Percentiles rank a stretch among this genome's conserved stretches.
Conservation (phyloP, 2,113 vertebrate species). For the Tachysurus vachellii region DNA sequence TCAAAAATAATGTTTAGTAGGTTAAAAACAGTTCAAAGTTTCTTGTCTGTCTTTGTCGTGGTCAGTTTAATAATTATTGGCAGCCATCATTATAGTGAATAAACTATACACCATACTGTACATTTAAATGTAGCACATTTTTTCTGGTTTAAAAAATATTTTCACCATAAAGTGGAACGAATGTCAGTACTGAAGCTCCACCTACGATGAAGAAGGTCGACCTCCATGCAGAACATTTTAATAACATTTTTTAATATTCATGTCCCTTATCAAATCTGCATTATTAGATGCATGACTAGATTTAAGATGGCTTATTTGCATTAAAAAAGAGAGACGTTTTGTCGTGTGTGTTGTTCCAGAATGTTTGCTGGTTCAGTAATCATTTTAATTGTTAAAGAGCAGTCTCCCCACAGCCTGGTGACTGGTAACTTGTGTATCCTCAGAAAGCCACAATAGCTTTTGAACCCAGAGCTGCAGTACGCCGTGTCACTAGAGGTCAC, state of each 20-base stretch:
- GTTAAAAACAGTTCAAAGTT: no score
- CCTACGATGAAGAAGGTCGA: neutral
- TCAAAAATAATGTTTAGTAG: no score
- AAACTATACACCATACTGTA: no score
- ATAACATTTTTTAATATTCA: neutral
- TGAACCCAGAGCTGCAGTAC: conserved; percentile 16
- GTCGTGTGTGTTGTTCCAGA: neutral
- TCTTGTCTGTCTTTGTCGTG: neutral
- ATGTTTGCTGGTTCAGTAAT: neutral
- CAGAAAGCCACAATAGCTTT: conserved; percentile 14
- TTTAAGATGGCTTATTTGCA: neutral
- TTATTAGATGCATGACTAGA: neutral
- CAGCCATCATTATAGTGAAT: neutral
- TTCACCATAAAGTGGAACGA: neutral
- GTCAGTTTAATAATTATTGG: neutral
- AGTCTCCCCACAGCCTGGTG: no score
- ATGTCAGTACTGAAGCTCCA: neutral
- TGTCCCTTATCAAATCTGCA: neutral
- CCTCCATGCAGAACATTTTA: neutral
- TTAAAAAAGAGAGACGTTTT: neutral
- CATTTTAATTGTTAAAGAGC: neutral
- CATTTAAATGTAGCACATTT: no score
- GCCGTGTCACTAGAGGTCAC: conserved; percentile 23
- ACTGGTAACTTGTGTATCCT: neutral
- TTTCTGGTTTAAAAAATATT: neutral